Evolutionary conservation across 1,140 invertebrate species (phyloP), one percentile per base, ranked within the genome.

Genomic region (Plutomurus gul): DNA sequence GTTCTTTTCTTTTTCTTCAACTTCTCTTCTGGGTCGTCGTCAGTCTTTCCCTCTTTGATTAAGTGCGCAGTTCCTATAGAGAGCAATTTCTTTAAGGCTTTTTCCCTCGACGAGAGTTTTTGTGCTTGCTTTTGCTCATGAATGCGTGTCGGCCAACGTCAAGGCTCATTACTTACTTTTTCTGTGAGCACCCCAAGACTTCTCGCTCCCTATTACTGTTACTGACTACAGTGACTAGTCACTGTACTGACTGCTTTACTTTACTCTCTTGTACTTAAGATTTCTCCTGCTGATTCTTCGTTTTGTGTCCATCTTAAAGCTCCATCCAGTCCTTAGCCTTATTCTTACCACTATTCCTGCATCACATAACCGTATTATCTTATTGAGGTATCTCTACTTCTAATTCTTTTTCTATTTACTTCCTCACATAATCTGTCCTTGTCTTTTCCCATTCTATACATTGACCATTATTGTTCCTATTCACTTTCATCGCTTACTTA

Each of bases 141-240:
- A 72, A 72, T 72, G 70, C 70, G 70, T 72, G 70, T 72, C 70
- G 70, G 70, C 70, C 70, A 72, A 72, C 70, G 70, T 72, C 70
- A 72, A 72, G 70, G 70, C 70, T 72, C 70, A 72, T 72, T 72
- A 72, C 70, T 72, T 25, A 37, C 70, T 72, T 72, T 40, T 40
- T 71, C 65, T 56, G 22, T 36, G 7, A 71, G 33, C 30, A 40
- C 65, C 65, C 25, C 37, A 72, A 72, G 70, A 72, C 70, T 72
- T 72, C 70, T 72, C 70, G 70, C 70, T 72, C 56, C 56, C 56
- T 36, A 65, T 65, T 60, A 60, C 51, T 27, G 16, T 25, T 30
- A 33, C 56, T 10, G 11, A 10, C 39, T 13, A 13, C n/a, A 43
- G 11, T 13, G n/a, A 13, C 11, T n/a, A 43, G 13, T 30, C 30